A percentile compares a stretch with the other conserved stretches of the same genome.
phyloP scores from a whole-genome alignment of 2,797 vertebrate genomes.

The Rhinatrema bivittatum region DNA sequence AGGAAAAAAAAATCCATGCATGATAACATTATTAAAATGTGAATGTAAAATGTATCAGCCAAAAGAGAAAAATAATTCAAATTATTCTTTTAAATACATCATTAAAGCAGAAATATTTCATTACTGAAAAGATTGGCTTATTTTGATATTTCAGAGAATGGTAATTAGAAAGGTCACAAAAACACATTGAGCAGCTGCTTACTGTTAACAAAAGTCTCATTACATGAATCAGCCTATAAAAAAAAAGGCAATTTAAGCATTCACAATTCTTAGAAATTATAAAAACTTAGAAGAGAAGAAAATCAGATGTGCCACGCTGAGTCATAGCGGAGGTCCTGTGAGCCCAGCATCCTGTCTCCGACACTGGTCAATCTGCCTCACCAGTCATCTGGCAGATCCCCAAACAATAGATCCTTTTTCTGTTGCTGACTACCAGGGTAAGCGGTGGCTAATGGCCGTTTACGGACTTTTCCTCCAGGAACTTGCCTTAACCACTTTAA shows the following conservation, averaged over 20 bases:
- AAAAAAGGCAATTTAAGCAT: slow-evolving; percentile 27
- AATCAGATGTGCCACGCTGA: too few species aligned
- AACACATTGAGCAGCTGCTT: slow-evolving; percentile 44
- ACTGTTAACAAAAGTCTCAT: slow-evolving; percentile 49
- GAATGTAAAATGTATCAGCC: slow-evolving; percentile 30
- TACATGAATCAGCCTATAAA: slow-evolving; percentile 18
- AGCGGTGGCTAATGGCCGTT: too few species aligned
- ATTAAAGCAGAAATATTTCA: slow-evolving; percentile 44
- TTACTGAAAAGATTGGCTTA: slow-evolving; percentile 42
- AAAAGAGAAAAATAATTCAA: slow-evolving; percentile 32
- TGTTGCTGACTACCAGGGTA: too few species aligned
- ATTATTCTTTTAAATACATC: slow-evolving; percentile 29
- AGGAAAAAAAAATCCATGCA: slow-evolving; percentile 32
- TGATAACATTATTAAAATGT: slow-evolving; percentile 25
- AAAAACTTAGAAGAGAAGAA: too few species aligned
- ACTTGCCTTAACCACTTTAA: too few species aligned
- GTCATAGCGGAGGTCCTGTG: too few species aligned
- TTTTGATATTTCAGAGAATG: slow-evolving; percentile 42
- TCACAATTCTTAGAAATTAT: slow-evolving; percentile 44
- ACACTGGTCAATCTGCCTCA: too few species aligned
- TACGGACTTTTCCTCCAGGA: too few species aligned
- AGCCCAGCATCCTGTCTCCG: too few species aligned
- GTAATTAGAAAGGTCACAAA: slow-evolving; percentile 54
- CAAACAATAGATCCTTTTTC: too few species aligned
- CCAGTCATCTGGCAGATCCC: too few species aligned